Conservation (phyloP, 2,888 invertebrate genomes). For the Mesodorylaimus sp. region DNA sequence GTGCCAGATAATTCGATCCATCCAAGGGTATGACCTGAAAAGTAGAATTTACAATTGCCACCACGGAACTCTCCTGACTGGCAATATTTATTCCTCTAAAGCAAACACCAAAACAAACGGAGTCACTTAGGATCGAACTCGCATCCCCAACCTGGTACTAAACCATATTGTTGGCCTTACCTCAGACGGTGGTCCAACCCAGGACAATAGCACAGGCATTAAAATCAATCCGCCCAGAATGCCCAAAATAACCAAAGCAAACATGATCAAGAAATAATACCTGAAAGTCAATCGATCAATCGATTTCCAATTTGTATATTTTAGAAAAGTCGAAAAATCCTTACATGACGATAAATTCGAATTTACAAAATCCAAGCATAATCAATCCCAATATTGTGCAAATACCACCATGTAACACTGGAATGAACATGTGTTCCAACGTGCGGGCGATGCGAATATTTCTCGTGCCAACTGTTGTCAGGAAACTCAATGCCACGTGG, state of each 20-base stretch:
- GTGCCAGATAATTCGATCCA: no score
- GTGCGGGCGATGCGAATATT: slow-evolving; percentile 61
- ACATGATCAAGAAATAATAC: slow-evolving; percentile 62
- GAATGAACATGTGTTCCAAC: slow-evolving; percentile 61
- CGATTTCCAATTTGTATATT: no score
- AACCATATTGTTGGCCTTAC: no score
- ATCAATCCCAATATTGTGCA: slow-evolving; percentile 67
- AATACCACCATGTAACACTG: slow-evolving; percentile 70
- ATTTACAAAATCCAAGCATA: slow-evolving; percentile 78
- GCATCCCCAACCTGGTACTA: no score
- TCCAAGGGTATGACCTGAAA: no score
- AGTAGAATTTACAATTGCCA: no score
- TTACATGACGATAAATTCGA: slow-evolving; percentile 71
- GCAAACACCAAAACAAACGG: no score
- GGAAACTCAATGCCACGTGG: slow-evolving; percentile 68
- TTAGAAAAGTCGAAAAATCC: no score
- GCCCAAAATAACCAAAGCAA: slow-evolving; percentile 61
- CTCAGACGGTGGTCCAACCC: slow-evolving; percentile 69
- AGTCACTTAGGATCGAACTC: no score
- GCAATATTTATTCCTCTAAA: no score
- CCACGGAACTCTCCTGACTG: no score
- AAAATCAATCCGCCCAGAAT: slow-evolving; percentile 70
- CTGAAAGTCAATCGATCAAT: slow-evolving; percentile 38
- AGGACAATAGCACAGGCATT: slow-evolving; percentile 65
- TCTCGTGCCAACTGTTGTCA: slow-evolving; percentile 73